Evolutionary conservation across 2,113 vertebrate genomes (phyloP).

Genomic region (Semicossyphus pulcher): DNA sequence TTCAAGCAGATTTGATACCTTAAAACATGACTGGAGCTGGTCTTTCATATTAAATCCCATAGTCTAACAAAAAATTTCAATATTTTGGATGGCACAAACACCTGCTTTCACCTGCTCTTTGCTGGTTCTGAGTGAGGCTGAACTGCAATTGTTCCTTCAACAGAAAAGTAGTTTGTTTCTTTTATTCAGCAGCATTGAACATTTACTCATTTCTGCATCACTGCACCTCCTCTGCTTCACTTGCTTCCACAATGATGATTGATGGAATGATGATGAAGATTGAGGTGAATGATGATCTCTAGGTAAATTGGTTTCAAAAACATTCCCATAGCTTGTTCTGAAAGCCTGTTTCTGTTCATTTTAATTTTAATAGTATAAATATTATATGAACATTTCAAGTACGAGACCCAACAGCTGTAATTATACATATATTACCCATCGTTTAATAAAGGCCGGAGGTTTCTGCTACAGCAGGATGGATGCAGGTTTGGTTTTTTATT

Average conservation of each 20-base stretch:
- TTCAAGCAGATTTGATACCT: no score
- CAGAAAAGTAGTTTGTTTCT: no score
- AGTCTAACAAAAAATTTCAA: no score
- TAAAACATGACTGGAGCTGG: no score
- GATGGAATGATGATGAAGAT: neutral
- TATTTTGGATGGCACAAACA: no score
- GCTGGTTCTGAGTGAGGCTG: no score
- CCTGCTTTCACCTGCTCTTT: no score
- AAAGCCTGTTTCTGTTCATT: neutral
- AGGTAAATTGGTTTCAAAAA: constrained; percentile 4
- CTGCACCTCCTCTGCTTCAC: neutral
- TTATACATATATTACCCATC: neutral
- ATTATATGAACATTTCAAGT: constrained; percentile 7
- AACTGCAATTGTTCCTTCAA: constrained; percentile 5
- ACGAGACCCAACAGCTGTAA: neutral
- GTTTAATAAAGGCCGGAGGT: neutral
- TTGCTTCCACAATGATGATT: no score
- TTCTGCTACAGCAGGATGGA: neutral
- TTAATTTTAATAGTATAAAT: neutral
- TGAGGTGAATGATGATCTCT: constrained; percentile 14
- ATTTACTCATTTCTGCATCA: constrained; percentile 26
- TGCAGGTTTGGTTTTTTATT: neutral
- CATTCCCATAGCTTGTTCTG: neutral
- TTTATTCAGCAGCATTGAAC: no score
- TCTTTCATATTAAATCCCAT: no score